Conservation (phyloP, 2,888 invertebrate genomes). For the Nephrotoma guestfalica region DNA sequence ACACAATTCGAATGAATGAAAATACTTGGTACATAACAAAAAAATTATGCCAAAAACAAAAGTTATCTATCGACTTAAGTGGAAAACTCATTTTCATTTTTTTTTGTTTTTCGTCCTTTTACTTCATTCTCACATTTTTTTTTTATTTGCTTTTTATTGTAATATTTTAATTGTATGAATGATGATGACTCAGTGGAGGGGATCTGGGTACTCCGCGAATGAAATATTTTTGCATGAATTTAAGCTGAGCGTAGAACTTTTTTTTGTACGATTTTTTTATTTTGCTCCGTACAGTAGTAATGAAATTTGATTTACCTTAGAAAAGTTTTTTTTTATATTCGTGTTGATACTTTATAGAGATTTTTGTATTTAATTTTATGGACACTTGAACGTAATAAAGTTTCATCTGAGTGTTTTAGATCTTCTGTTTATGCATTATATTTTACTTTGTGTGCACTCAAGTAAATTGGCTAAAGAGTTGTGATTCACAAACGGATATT, state of each 20-base stretch:
- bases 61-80: neutral
- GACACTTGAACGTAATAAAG: neutral
- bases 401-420: neutral
- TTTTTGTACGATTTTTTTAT: neutral
- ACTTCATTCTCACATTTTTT: neutral
- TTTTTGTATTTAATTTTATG: neutral
- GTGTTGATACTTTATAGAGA: neutral
- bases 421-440: neutral
- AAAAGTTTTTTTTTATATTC: neutral
- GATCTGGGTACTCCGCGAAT: neutral
- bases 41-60: no score
- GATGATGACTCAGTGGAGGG: neutral
- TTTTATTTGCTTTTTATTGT: neutral
- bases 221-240: neutral
- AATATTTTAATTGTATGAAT: neutral
- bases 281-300: neutral
- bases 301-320: neutral
- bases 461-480: neutral
- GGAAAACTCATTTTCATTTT: neutral
- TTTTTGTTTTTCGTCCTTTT: neutral
- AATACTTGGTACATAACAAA: neutral
- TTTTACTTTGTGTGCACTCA: neutral
- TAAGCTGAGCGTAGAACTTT: neutral
- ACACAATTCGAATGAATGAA: neutral
- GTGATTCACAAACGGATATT: neutral